Evolutionary conservation across 2,113 vertebrate genomes (phyloP).

Genomic region (Panthera uncia): DNA sequence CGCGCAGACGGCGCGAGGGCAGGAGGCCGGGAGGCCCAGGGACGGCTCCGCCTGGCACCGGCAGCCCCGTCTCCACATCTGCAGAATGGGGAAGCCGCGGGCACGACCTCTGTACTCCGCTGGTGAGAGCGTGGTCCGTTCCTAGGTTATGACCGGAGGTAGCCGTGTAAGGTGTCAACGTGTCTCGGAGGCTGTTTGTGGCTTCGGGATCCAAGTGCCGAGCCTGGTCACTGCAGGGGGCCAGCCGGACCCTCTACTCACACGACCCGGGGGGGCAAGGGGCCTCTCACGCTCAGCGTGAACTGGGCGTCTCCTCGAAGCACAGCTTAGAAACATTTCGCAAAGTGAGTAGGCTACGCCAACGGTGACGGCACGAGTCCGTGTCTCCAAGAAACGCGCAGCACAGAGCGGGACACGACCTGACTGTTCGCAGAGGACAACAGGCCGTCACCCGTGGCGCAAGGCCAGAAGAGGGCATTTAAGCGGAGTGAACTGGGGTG

Average conservation of each 20-base stretch:
- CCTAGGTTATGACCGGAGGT: not conserved
- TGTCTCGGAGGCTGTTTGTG: not conserved
- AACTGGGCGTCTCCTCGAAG: not conserved
- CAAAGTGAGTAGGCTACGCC: not conserved
- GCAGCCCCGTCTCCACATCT: not conserved
- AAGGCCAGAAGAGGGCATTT: no score
- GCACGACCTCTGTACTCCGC: no score
- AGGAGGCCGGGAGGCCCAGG: not conserved
- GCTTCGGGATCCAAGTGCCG: not conserved
- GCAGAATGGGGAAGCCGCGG: not conserved
- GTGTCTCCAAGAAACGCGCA: not conserved
- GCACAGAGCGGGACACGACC: not conserved
- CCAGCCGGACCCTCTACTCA: not conserved
- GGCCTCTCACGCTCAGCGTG: rapidly evolving
- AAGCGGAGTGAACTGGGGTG: not conserved
- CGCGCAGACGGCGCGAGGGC: not conserved
- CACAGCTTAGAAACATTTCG: not conserved
- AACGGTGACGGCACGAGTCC: not conserved
- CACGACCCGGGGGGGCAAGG: rapidly evolving
- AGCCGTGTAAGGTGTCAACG: rapidly evolving
- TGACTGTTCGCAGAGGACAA: not conserved
- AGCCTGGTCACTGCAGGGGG: not conserved
- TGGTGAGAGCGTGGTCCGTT: not conserved
- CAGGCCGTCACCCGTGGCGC: rapidly evolving
- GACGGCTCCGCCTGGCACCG: not conserved